Base-by-base conservation (phyloP, 2,888 invertebrate genomes). In the Drosophila borborema region DNA sequence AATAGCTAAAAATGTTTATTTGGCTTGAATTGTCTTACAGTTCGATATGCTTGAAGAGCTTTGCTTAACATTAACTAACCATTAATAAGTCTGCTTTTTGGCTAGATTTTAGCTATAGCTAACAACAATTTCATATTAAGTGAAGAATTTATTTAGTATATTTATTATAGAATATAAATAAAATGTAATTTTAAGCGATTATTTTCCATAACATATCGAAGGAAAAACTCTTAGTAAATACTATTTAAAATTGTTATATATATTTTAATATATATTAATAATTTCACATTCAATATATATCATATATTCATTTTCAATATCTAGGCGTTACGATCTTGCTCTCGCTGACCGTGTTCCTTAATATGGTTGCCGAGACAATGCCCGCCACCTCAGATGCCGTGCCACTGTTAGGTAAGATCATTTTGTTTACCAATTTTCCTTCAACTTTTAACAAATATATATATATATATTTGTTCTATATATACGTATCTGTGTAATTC, bases 281-380 rank as follows among this genome's bases (percentile, higher is more conserved):
- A 28, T 28, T 4, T 28, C 16, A 38, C 16, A 43, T 10, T 23
- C 59, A 43, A 31, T 18, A 34, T 34, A 34, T 41, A 45, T 7
- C 2, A 36, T 12, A 18, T 9, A 14, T 54, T 18, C 31, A 61
- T 60, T 72, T 40, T 63, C 51, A 49, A 77, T 74, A 64, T 88
- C 45, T 94, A 98, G 98, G 98, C 94, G 98, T 99, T 87, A 99
- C 99, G 91, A 99, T 99, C 94, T 95, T 99, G 91, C 96, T 99
- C 94, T 99, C 99, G 91, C 95, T 99, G 94, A 99, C 99, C 94
- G 99, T 99, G 94, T 99, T 99, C 95, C 95, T 99, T 93, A 98
- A 99, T 94, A 98, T 99, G 97, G 98, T 99, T 91, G 98, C 99
- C 89, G 99, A 99, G 94, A 98, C 98, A 93, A 98, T 99, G 98